phyloP scores from a whole-genome alignment of 2,797 vertebrate species.

The Sebastes taczanowskii region DNA sequence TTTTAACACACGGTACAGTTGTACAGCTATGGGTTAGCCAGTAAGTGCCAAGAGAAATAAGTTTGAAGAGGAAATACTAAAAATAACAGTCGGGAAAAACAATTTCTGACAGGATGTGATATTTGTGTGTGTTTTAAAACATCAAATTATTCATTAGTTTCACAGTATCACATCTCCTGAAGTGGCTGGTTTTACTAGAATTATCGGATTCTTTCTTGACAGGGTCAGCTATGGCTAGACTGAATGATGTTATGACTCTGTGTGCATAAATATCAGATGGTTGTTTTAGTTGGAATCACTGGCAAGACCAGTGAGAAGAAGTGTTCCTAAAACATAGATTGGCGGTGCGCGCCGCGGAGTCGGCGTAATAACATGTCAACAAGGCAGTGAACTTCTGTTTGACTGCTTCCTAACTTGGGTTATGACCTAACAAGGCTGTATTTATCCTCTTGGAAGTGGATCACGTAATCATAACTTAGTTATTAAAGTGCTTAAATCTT shows the following conservation, averaged over 20 bases:
- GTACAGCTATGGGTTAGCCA: not conserved
- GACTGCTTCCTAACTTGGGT: constrained; percentile 13
- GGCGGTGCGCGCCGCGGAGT: not conserved
- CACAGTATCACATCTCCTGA: not conserved
- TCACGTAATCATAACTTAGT: not conserved
- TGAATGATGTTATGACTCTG: constrained; percentile 1
- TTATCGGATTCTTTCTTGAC: constrained; percentile 19
- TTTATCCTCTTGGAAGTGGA: not conserved
- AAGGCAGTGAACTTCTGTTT: constrained; percentile 9
- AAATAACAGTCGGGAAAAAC: not conserved
- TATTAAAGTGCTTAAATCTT: not conserved
- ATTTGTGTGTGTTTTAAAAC: not conserved
- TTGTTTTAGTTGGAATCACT: constrained; percentile 35
- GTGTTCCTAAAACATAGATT: constrained; percentile 12
- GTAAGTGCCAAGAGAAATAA: not conserved
- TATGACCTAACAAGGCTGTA: not conserved
- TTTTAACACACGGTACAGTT: not conserved
- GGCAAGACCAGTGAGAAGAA: not conserved
- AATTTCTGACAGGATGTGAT: not conserved
- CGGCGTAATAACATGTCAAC: constrained; percentile 11
- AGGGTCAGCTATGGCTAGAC: constrained; percentile 25
- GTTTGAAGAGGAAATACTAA: not conserved
- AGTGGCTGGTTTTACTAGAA: not conserved
- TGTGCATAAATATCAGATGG: constrained; percentile 29
- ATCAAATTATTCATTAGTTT: not conserved